A percentile compares a stretch with the other conserved stretches of the same genome.
phyloP scores from a whole-genome alignment of 2,888 invertebrate genomes.

The Bellardia pandia region DNA sequence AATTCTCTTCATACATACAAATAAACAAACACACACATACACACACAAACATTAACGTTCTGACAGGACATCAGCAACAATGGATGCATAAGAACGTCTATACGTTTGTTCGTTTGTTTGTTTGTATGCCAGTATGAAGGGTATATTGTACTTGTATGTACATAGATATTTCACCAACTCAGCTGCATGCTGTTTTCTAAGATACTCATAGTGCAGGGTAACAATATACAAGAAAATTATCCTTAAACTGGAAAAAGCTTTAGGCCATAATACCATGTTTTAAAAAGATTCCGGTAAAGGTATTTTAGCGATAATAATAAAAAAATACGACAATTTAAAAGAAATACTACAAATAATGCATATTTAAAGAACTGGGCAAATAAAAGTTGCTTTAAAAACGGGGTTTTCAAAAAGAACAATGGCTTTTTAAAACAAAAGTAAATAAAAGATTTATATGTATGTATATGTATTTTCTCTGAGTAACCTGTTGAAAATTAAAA shows the following conservation, averaged over 20 bases:
- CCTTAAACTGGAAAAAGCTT: neutral
- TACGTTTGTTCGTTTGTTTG: slow-evolving; percentile 27
- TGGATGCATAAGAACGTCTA: slow-evolving; percentile 52
- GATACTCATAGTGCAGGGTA: slow-evolving; percentile 17
- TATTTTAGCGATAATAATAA: too few species aligned
- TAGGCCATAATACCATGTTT: neutral
- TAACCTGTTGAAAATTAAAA: too few species aligned
- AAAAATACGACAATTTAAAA: too few species aligned
- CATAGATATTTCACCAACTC: slow-evolving; percentile 37
- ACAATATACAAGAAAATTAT: neutral
- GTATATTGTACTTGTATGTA: slow-evolving; percentile 33
- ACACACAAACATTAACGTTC: slow-evolving; percentile 26
- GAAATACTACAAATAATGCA: neutral
- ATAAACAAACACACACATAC: neutral
- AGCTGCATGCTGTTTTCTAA: slow-evolving; percentile 61
- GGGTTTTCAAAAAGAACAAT: too few species aligned
- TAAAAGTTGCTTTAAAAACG: too few species aligned
- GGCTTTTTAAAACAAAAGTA: too few species aligned
- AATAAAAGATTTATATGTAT: too few species aligned
- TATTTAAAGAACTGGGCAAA: too few species aligned
- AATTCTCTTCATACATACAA: slow-evolving; percentile 33
- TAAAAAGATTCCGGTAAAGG: neutral
- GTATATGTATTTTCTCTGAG: too few species aligned
- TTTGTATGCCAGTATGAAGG: neutral
- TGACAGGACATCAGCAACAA: slow-evolving; percentile 68